Percentiles rank a stretch among this genome's conserved stretches.
Evolutionary conservation across 2,888 invertebrate species (phyloP).

Genomic region (Pteria penguin): DNA sequence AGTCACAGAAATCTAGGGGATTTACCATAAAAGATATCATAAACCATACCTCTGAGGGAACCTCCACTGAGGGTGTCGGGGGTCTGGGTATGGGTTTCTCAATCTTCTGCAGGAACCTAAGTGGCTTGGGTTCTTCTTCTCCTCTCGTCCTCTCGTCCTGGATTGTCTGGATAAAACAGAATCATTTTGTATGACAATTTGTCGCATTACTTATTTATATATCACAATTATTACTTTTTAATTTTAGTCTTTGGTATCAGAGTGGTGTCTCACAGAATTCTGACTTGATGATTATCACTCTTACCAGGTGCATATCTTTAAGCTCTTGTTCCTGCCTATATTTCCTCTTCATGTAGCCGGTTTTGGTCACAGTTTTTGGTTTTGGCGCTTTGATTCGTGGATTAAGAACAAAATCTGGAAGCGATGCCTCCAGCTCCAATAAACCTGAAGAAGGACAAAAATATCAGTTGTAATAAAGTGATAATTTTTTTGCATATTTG

Average conservation of each 20-base stretch:
- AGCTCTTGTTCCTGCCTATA: slow-evolving; percentile 78
- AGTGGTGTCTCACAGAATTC: no score
- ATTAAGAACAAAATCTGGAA: slow-evolving; percentile 77
- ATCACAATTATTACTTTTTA: no score
- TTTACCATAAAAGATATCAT: no score
- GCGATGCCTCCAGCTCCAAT: slow-evolving; percentile 77
- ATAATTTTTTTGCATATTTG: no score
- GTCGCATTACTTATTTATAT: no score
- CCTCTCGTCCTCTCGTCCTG: slow-evolving; percentile 68
- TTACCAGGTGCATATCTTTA: slow-evolving; percentile 77
- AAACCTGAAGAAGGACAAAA: no score
- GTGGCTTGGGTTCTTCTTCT: slow-evolving; percentile 72
- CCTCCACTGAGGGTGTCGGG: slow-evolving; percentile 79
- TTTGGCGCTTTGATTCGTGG: slow-evolving; percentile 78
- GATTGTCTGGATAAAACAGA: slow-evolving; percentile 70
- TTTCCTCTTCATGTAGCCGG: slow-evolving; percentile 78
- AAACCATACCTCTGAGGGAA: slow-evolving; percentile 77
- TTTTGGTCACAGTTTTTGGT: slow-evolving; percentile 75
- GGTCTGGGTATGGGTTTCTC: slow-evolving; percentile 80
- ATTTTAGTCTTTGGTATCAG: no score
- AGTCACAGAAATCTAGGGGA: no score
- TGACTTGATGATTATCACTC: not conserved
- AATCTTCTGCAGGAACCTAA: slow-evolving; percentile 79
- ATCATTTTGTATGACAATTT: no score
- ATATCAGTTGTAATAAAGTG: no score